Conservation (phyloP, 2,113 vertebrate genomes). For the Phylloscopus whistleri region DNA sequence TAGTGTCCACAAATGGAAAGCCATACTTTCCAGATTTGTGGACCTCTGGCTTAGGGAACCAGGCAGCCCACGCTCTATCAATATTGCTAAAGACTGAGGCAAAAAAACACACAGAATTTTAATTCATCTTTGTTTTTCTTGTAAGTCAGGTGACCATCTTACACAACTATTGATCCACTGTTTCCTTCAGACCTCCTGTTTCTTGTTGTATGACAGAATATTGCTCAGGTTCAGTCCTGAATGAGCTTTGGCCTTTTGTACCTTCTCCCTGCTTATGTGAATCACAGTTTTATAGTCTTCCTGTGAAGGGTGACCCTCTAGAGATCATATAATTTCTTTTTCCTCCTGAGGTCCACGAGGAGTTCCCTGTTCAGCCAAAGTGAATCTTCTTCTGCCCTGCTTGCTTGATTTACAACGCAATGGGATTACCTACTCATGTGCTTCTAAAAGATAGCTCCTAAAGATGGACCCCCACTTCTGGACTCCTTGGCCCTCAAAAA, state of each 20-base stretch:
- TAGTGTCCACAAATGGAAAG: neutral
- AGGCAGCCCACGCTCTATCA: neutral
- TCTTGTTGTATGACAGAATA: neutral
- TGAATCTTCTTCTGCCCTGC: rapidly evolving
- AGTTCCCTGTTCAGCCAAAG: neutral
- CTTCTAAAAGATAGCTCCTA: neutral
- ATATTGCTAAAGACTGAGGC: neutral
- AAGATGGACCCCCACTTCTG: neutral
- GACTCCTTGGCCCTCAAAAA: neutral
- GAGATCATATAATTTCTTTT: neutral
- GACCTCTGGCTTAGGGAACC: neutral
- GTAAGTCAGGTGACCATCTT: neutral
- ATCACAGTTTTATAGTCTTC: neutral
- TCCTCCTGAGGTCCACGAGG: neutral
- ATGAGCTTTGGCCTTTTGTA: neutral
- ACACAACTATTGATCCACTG: neutral
- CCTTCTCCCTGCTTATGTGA: neutral
- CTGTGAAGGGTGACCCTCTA: neutral
- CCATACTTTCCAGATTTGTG: neutral
- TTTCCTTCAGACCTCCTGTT: neutral
- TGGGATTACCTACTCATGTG: neutral
- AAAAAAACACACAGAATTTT: neutral
- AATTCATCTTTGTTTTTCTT: neutral
- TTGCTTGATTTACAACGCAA: neutral
- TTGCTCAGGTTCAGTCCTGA: neutral